A percentile compares a stretch with the other conserved stretches of the same genome.
Conservation (phyloP, 2,888 invertebrate species). For the Morpho helenor region DNA sequence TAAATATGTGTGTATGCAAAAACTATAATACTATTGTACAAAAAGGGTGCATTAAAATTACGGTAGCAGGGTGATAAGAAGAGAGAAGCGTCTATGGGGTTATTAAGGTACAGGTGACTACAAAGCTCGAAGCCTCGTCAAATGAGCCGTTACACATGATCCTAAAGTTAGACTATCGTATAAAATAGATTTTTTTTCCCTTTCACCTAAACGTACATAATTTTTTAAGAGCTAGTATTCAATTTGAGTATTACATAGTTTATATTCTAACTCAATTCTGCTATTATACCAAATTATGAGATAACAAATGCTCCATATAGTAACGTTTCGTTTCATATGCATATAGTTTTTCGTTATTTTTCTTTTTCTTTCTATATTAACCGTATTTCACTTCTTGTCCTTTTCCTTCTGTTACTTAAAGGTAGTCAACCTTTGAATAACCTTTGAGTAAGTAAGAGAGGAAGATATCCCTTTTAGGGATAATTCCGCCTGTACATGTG, state of each 20-base stretch:
- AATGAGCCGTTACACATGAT: constrained; percentile 37
- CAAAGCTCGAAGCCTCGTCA: constrained; percentile 50
- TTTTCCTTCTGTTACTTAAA: too few relatives aligned
- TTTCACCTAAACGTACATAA: constrained; percentile 54
- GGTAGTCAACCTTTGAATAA: too few relatives aligned
- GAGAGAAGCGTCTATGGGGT: constrained; percentile 15
- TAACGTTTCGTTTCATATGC: too few relatives aligned
- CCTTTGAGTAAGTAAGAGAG: too few relatives aligned
- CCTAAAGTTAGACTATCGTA: constrained; percentile 51
- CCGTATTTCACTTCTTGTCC: too few relatives aligned
- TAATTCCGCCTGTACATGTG: too few relatives aligned
- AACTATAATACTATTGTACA: too few relatives aligned
- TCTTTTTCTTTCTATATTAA: too few relatives aligned
- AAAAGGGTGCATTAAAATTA: constrained; percentile 4
- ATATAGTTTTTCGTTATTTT: too few relatives aligned
- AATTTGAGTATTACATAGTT: constrained; percentile 45
- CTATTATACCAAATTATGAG: background rate
- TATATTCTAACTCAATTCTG: constrained; percentile 24
- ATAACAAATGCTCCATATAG: background rate
- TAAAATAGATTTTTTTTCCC: constrained; percentile 71
- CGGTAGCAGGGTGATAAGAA: constrained; percentile 1
- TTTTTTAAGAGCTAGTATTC: constrained; percentile 33
- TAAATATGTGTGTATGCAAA: too few relatives aligned
- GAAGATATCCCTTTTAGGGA: too few relatives aligned
- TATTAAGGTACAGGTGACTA: constrained; percentile 41